Evolutionary conservation across 1,140 invertebrate species (phyloP).

Genomic region (Trachelipus rathkii): DNA sequence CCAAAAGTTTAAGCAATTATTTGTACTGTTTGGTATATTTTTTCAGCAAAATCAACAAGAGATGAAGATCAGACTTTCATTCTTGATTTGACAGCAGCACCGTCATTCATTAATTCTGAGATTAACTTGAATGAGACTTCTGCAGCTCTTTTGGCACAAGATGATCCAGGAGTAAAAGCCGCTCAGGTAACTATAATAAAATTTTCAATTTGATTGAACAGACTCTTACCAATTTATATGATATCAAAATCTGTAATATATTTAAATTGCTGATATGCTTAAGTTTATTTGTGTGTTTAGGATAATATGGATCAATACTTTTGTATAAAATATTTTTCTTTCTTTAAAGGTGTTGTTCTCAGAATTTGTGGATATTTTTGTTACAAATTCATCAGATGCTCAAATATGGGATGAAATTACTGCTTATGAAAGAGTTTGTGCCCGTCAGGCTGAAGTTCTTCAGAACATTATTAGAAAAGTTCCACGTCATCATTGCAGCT

Average conservation of each 20-base stretch:
- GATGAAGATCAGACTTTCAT: not conserved
- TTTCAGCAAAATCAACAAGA: not conserved
- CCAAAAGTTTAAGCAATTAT: too few species aligned
- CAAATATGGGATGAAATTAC: conserved; percentile 4
- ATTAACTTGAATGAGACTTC: not conserved
- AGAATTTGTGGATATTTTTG: not conserved
- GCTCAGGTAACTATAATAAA: not conserved
- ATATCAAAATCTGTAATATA: too few species aligned
- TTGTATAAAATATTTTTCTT: too few species aligned
- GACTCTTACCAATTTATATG: too few species aligned
- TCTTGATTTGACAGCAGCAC: not conserved
- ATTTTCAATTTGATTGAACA: too few species aligned
- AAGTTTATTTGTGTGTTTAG: too few species aligned
- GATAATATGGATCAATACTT: too few species aligned
- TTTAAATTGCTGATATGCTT: too few species aligned
- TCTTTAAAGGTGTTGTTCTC: not conserved
- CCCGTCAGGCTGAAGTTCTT: not conserved
- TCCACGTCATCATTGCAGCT: not conserved
- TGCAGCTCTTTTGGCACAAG: not conserved
- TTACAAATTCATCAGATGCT: not conserved
- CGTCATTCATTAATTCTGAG: not conserved
- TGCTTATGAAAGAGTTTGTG: conserved; percentile 1
- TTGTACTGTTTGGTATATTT: not conserved
- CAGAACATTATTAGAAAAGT: not conserved
- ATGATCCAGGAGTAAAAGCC: not conserved